Base-by-base conservation (phyloP, 2,888 invertebrate genomes). In the Arenicola marina region DNA sequence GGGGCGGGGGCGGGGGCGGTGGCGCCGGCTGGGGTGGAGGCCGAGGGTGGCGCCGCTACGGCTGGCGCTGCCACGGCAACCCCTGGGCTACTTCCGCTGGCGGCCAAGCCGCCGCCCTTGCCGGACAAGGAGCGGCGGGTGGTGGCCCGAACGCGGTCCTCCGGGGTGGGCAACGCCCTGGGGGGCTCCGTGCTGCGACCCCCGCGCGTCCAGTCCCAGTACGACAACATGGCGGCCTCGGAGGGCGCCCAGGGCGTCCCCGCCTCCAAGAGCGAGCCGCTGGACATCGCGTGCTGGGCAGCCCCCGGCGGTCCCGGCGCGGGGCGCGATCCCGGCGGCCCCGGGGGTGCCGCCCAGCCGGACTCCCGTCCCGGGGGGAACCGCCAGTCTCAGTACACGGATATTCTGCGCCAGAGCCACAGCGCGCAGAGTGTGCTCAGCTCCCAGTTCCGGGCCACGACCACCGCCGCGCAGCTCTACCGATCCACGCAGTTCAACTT, bases 401-500 rank as follows among this genome's bases (percentile, higher is more conserved):
- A 18, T 15, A n/a, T 48, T 24, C 18, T 48, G 7, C 48, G 24
- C 18, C 18, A 53, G 7, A 11, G 7, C 11, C 11, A 11, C 11
- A 53, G 11, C 4, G 7, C 53, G 11, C 53, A 53, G 31, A 21
- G n/a, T n/a, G 18, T 38, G 4, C 4, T 38, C 4, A 11, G 21
- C 11, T 15, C n/a, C 15, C 7, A 15, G 24, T 4, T 7, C 7
- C 11, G n/a, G 34, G 7, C 7, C 56, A n/a, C 11, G n/a, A 59
- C 34, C 18, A 7, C 15, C 3, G 53, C 45, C 4, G n/a, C 45
- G 15, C 4, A 4, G 29, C 28, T 46, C 51, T 53, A 32, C 32
- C 51, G 4, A 54, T 65, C 73, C 59, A 67, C 71, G 51, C 74
- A 75, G 58, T 66, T 73, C 58, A 72, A 72, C 15, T 74, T 72